phyloP scores from a whole-genome alignment of 1,140 invertebrate genomes.

The Lethrus apterus region DNA sequence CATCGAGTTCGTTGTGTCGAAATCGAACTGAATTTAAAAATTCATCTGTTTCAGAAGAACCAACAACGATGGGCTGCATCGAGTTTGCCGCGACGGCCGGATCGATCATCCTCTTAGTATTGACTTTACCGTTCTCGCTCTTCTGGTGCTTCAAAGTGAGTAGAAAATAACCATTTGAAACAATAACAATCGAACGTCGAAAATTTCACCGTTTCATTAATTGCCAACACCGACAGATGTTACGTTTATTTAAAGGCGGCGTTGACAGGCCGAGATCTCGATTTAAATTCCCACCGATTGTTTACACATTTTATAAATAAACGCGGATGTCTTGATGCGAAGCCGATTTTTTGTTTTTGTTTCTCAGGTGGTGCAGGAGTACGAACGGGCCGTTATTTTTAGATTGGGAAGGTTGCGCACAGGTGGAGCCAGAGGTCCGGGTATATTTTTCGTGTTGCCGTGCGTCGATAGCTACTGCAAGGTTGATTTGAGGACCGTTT shows the following conservation, averaged over 20 bases:
- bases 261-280: background rate
- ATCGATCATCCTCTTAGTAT: constrained; percentile 67
- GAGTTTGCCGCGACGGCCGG: constrained; percentile 74
- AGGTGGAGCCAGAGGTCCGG: constrained; percentile 69
- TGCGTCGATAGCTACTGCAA: constrained; percentile 87
- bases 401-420: constrained; percentile 59
- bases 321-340: background rate
- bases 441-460: constrained; percentile 82
- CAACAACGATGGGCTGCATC: constrained; percentile 50
- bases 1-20: too few species aligned
- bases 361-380: constrained; percentile 67
- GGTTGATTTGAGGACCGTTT: constrained; percentile 76
- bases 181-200: background rate
- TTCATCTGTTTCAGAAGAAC: constrained; percentile 13
- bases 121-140: constrained; percentile 78
- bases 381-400: constrained; percentile 72
- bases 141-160: constrained; percentile 78
- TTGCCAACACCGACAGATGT: too few species aligned
- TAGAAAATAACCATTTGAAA: background rate
- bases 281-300: constrained; percentile 1
- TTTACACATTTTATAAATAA: background rate
- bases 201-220: too few species aligned
- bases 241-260: too few species aligned
- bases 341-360: constrained; percentile 4
- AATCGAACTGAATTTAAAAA: too few species aligned